Evolutionary conservation across 2,797 vertebrate genomes (phyloP).

Genomic region (Sebastes trivittatus): DNA sequence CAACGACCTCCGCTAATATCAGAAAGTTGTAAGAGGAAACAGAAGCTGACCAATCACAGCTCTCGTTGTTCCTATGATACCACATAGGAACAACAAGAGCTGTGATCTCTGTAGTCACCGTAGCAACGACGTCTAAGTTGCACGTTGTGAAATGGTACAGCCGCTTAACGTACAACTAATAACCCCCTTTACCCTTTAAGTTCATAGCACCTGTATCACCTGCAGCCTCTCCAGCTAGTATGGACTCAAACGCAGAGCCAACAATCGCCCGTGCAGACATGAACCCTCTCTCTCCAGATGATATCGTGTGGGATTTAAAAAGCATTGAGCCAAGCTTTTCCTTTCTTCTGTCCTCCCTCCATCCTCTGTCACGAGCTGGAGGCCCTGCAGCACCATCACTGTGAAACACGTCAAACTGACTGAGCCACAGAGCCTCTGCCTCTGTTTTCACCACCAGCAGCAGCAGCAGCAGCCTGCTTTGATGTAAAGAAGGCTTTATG

Average conservation of each 20-base stretch:
- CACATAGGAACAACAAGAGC: too few species aligned
- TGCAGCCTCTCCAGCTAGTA: background rate
- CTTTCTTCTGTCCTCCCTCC: background rate
- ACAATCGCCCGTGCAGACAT: background rate
- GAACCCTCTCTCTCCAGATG: background rate
- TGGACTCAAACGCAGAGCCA: background rate
- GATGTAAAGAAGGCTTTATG: slow-evolving; percentile 15
- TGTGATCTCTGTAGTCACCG: background rate
- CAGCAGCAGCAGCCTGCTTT: background rate
- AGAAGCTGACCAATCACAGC: background rate
- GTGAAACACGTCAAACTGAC: slow-evolving; percentile 1
- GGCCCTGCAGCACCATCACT: slow-evolving; percentile 5
- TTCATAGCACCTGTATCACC: background rate
- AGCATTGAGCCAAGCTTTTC: background rate
- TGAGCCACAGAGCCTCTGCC: background rate
- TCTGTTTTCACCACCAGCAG: background rate
- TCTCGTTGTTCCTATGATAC: background rate
- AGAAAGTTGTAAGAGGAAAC: background rate
- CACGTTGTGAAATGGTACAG: background rate
- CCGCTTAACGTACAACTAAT: background rate
- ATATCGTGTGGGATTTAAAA: background rate
- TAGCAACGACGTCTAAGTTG: background rate
- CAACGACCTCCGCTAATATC: background rate
- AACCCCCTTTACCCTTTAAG: background rate
- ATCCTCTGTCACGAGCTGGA: background rate